These are phyloP conservation scores for Oreotrochilus melanogaster DNA, from an alignment of 2,113 vertebrate genomes.

Conservation along the genomic window DNA sequence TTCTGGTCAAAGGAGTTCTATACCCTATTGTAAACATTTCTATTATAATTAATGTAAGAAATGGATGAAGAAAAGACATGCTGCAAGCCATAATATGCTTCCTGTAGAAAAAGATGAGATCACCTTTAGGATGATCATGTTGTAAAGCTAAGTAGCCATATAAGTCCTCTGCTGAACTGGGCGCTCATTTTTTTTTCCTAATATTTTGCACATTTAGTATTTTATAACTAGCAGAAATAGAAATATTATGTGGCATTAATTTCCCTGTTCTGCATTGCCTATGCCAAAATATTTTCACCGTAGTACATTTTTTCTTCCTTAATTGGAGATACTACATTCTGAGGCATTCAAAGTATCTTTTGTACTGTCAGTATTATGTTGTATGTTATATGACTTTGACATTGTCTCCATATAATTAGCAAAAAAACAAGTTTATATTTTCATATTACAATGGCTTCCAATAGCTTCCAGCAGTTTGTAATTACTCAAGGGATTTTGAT, in stretches of 20 bases:
- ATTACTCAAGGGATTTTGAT: constrained; percentile 10
- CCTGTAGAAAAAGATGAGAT: not conserved
- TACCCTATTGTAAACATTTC: not conserved
- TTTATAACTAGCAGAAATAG: not conserved
- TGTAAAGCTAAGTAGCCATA: not conserved
- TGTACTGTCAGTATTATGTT: not conserved
- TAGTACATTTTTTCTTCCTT: constrained; percentile 32
- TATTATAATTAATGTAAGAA: not conserved
- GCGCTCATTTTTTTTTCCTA: too few species aligned
- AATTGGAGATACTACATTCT: not conserved
- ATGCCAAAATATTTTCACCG: constrained; percentile 21
- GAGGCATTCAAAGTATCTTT: constrained; percentile 16
- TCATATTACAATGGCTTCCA: constrained; percentile 22
- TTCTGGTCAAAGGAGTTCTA: not conserved
- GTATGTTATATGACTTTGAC: constrained; percentile 16
- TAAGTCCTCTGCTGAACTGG: not conserved
- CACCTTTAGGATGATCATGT: not conserved
- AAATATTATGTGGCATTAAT: not conserved
- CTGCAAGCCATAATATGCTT: not conserved
- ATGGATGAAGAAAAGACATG: not conserved
- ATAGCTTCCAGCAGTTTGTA: constrained; percentile 22
- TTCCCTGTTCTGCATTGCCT: not conserved
- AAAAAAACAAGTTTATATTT: constrained; percentile 42
- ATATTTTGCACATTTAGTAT: not conserved
- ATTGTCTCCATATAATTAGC: constrained; percentile 39